These are phyloP conservation scores for Caenorhabditis sp. DNA, from an alignment of 2,888 invertebrate species.

Conservation along the genomic window DNA sequence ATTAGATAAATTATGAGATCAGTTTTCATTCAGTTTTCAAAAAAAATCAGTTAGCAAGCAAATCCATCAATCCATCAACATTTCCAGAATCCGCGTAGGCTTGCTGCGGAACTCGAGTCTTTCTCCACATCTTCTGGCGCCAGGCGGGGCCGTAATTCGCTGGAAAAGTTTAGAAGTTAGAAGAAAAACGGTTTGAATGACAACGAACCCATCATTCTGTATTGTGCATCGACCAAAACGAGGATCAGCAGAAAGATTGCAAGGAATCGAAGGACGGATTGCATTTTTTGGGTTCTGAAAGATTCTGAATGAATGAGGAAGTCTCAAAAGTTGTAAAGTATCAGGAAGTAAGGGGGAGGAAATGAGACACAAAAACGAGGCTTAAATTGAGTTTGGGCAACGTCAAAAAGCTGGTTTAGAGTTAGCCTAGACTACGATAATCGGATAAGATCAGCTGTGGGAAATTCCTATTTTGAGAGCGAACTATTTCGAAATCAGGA, in stretches of 20 bases:
- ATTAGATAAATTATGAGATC: too few relatives aligned
- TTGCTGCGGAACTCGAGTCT: constrained; percentile 33
- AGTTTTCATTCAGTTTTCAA: background rate
- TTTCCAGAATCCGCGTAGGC: background rate
- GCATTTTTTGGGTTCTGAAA: constrained; percentile 21
- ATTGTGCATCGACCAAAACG: constrained; percentile 55
- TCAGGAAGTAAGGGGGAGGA: background rate
- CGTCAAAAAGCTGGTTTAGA: background rate
- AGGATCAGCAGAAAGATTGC: constrained; percentile 38
- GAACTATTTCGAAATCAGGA: background rate
- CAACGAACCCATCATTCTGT: constrained; percentile 60
- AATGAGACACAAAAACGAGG: background rate
- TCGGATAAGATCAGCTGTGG: background rate
- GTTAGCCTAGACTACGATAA: background rate
- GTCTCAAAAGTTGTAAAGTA: background rate
- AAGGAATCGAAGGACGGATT: constrained; percentile 17
- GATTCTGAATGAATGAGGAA: background rate
- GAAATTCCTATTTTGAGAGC: background rate
- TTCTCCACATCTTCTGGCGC: constrained; percentile 61
- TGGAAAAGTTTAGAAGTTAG: constrained; percentile 25
- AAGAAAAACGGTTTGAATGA: too few relatives aligned
- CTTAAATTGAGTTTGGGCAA: background rate
- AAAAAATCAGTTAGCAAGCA: constrained; percentile 24
- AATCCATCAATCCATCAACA: constrained; percentile 26
- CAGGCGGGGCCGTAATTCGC: constrained; percentile 60